phyloP scores from a whole-genome alignment of 53 echinoderm and acorn worm species.

The Antedon mediterranea region DNA sequence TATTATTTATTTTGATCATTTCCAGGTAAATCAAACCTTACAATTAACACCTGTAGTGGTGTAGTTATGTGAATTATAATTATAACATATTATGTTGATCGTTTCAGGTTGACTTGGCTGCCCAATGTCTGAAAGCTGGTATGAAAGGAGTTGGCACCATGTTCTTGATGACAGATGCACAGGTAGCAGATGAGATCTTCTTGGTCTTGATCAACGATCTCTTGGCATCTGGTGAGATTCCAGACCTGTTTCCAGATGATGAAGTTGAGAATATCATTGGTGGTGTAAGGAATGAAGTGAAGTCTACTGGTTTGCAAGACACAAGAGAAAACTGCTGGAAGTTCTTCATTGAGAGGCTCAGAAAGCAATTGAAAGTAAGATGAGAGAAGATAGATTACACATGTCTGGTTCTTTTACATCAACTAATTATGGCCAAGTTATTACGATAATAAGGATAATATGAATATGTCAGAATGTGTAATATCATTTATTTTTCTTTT shows the following conservation, averaged over 20 bases:
- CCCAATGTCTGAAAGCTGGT: constrained; percentile 70
- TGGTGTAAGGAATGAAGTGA: constrained; percentile 85
- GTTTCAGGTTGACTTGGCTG: constrained; percentile 57
- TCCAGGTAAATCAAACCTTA: no score
- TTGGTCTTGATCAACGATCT: constrained; percentile 94
- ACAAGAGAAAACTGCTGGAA: constrained; percentile 95
- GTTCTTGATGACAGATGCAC: constrained; percentile 97
- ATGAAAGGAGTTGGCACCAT: constrained; percentile 80
- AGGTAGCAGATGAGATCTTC: constrained; percentile 92
- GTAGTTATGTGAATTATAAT: no score
- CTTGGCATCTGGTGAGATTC: constrained; percentile 83
- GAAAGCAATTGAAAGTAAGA: constrained; percentile 71
- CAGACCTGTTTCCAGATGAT: constrained; percentile 69
- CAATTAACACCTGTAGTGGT: no score
- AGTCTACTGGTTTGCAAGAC: constrained; percentile 67
- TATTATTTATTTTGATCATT: no score
- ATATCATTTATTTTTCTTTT: neutral
- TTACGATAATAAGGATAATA: no score
- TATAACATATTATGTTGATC: neutral
- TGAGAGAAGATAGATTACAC: neutral
- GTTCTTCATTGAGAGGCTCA: constrained; percentile 83
- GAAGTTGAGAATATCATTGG: constrained; percentile 92
- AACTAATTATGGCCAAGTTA: no score
- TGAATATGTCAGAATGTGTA: neutral
- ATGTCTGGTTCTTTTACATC: no score